Evolutionary conservation across 30 jellyfish, hydroid and myxozoan genomes (phyloP).

Genomic region (Catostylus mosaicus): DNA sequence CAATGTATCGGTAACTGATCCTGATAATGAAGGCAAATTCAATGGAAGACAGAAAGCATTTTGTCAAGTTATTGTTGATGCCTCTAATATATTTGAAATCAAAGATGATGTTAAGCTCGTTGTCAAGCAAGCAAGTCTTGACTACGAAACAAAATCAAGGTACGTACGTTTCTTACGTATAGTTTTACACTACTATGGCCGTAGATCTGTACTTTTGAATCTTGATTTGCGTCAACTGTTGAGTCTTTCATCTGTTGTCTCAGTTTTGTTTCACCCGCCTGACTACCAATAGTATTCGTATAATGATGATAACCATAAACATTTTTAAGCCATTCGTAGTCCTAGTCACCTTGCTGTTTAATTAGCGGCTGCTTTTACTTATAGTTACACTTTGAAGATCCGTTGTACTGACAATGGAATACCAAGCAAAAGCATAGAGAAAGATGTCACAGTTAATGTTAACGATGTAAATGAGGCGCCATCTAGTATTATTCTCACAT

Average conservation of each 20-base stretch:
- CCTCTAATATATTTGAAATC: slow-evolving; percentile 37
- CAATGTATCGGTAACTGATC: slow-evolving; percentile 71
- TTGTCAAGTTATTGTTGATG: slow-evolving; percentile 32
- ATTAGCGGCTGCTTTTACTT: too few relatives aligned
- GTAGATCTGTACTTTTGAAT: too few relatives aligned
- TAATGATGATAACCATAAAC: too few relatives aligned
- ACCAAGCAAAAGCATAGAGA: slow-evolving; percentile 51
- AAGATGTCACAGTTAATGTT: slow-evolving; percentile 31
- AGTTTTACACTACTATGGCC: too few relatives aligned
- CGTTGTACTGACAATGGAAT: slow-evolving; percentile 75
- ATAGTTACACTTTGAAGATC: slow-evolving; percentile 30
- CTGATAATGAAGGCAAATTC: slow-evolving; percentile 62
- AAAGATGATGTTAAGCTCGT: slow-evolving; percentile 34
- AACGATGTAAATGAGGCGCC: slow-evolving; percentile 87
- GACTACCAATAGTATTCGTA: too few relatives aligned
- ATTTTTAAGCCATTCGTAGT: too few relatives aligned
- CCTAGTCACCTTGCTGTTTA: too few relatives aligned
- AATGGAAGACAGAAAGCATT: slow-evolving; percentile 41
- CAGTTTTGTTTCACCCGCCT: too few relatives aligned
- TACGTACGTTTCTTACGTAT: slow-evolving; percentile 3
- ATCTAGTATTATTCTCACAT: slow-evolving; percentile 40
- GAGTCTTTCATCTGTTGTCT: too few relatives aligned
- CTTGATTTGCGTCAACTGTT: too few relatives aligned
- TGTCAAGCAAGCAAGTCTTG: slow-evolving; percentile 39
- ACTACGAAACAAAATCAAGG: slow-evolving; percentile 74